Base-by-base conservation (phyloP, 1,140 invertebrate species). In the Hypsibius dujardini region DNA sequence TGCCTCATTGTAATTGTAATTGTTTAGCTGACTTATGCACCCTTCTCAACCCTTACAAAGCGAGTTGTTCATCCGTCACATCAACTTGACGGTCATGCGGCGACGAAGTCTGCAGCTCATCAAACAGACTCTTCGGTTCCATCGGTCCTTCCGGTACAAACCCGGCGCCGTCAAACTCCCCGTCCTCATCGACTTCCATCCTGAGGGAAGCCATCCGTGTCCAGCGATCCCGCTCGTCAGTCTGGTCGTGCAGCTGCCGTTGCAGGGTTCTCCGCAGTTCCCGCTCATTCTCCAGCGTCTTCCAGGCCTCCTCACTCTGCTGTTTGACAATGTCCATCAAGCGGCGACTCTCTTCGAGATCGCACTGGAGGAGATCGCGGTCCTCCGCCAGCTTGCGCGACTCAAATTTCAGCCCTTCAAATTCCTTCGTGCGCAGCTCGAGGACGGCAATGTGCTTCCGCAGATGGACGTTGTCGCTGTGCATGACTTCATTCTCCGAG, bases 401-500 rank as follows among this genome's bases (percentile, higher is more conserved):
- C 50, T 56, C 50, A n/a, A 56, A 56, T n/a, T 56, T 56, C 50
- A 56, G 50, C 7, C 50, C n/a, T n/a, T 56, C 50, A 7, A 56
- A n/a, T 7, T 56, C 50, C n/a, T 56, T 56, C 7, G 50, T 56
- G 7, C 50, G 7, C n/a, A 56, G 50, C 50, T 56, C 50, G 7
- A 56, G 50, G 7, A 56, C 7, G 7, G 50, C 50, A 56, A 56
- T 56, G 50, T 56, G 50, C n/a, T 56, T 56, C 7, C 50, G 50
- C n/a, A 56, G 50, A 56, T 56, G 50, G 7, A 56, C 50, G 50
- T 56, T 56, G 50, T 56, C 50, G 69, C 75, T 75, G n/a, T 71
- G 70, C 1, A 77, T 70, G 50, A 78, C 77, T 56, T 78, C 75
- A 47, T 78, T 75, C 47, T 75, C 76, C 42, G 28, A 7, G 59